Base-by-base conservation (phyloP, 92 coral and sea anemone genomes). In the Siderastrea radians region DNA sequence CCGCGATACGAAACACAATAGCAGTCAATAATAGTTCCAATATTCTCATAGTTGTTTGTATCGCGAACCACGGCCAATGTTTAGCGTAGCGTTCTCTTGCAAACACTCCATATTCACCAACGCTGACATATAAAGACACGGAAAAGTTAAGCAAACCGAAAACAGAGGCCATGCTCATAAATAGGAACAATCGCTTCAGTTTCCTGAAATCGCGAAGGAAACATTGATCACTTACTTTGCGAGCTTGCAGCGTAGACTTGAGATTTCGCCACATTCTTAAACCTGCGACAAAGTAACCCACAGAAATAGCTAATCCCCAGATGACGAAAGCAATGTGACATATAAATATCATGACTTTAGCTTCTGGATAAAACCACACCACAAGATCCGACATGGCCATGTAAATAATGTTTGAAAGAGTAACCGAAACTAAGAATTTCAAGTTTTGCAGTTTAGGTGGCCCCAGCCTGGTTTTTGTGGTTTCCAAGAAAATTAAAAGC, bases 21-120 rank as follows among this genome's bases (percentile, higher is more conserved):
- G 44, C 52, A 44, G 53, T 71, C 61, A 71, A 5, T 10, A 71
- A 14, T 71, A 94, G 75, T 52, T 95, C 98, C 78, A 94, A 57
- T 16, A 68, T 48, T 69, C 96, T 93, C 77, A 93, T 3, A 26
- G 68, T 58, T 0, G 94, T 80, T 77, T 95, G 93, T n/a, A 86
- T 51, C 0, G 68, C 90, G 59, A 89, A 88, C 98, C 98, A 95
- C 0, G 88, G 65, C 98, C 98, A 95, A 69, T 78, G 83, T 49
- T 87, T 88, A 19, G 92, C 88, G 57, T 79, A 73, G 9, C 72
- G 38, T 67, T 53, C 46, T 3, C 83, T 73, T 13, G 83, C 77
- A 11, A 86, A 80, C 5, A 88, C 86, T 43, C 94, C 94, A 68
- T 63, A 58, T 5, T 91, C 93, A 3, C 83, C 85, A 74, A 73